Percentiles rank a stretch among this genome's conserved stretches.
Evolutionary conservation across 1,140 invertebrate genomes (phyloP).

Genomic region (Matsumurasca onukii): DNA sequence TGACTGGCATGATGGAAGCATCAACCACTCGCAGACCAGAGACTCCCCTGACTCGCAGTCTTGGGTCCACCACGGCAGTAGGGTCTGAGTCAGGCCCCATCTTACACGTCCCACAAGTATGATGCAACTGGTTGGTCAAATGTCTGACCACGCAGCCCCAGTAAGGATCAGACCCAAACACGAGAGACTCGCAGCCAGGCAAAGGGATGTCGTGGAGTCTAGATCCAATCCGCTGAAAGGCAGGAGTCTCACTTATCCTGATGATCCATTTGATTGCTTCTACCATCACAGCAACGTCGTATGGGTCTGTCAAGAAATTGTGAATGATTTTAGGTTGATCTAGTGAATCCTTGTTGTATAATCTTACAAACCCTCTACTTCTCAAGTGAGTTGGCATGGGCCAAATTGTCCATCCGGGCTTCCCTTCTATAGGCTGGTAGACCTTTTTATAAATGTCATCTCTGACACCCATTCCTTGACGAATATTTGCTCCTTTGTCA

Average conservation of each 20-base stretch:
- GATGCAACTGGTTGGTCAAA: constrained; percentile 68
- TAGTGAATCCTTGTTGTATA: constrained; percentile 67
- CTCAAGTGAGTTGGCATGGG: constrained; percentile 71
- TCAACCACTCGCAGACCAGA: constrained; percentile 39
- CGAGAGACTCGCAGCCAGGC: constrained; percentile 62
- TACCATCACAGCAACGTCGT: constrained; percentile 66
- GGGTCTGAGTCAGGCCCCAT: constrained; percentile 56
- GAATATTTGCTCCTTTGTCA: constrained; percentile 43
- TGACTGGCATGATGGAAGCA: constrained; percentile 37
- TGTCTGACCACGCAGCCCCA: constrained; percentile 71
- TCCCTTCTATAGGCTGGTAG: constrained; percentile 46
- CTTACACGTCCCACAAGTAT: constrained; percentile 67
- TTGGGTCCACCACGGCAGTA: constrained; percentile 52
- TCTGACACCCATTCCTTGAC: constrained; percentile 48
- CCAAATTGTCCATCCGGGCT: constrained; percentile 54
- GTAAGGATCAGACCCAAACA: constrained; percentile 66
- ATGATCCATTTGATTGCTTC: constrained; percentile 65
- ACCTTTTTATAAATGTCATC: constrained; percentile 46
- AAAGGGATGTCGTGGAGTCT: constrained; percentile 62
- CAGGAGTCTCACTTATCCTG: constrained; percentile 42
- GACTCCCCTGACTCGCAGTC: constrained; percentile 39
- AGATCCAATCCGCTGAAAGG: constrained; percentile 52
- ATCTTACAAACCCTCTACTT: constrained; percentile 66
- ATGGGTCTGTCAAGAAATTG: constrained; percentile 70
- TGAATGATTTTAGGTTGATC: constrained; percentile 72